phyloP scores from a whole-genome alignment of 2,888 invertebrate species.

The Conomelus anceps region DNA sequence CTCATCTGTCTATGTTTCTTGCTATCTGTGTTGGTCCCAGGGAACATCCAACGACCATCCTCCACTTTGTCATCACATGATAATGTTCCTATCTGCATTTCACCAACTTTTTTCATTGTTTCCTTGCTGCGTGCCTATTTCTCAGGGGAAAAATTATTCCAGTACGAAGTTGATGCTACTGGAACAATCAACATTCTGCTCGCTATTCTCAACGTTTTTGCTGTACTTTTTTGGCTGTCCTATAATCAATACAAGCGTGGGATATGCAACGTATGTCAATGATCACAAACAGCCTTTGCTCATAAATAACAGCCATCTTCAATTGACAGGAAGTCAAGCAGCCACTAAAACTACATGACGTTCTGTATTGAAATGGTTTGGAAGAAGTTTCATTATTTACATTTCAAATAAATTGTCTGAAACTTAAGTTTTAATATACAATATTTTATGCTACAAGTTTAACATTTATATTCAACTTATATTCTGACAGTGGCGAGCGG shows the following conservation, averaged over 20 bases:
- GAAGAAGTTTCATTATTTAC: too few relatives aligned
- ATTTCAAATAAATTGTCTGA: too few relatives aligned
- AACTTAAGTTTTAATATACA: too few relatives aligned
- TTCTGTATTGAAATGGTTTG: too few relatives aligned
- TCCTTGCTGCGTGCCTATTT: neutral
- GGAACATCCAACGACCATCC: neutral
- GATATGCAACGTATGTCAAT: neutral
- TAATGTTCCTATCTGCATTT: neutral
- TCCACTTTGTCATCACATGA: neutral
- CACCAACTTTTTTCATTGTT: neutral
- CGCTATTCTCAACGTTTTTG: neutral
- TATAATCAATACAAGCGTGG: neutral
- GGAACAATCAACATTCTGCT: neutral
- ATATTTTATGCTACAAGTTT: too few relatives aligned
- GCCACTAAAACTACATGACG: too few relatives aligned
- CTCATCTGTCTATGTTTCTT: neutral
- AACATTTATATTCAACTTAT: too few relatives aligned
- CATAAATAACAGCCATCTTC: neutral
- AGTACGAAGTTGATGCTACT: neutral
- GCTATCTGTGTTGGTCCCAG: neutral
- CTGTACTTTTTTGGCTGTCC: neutral
- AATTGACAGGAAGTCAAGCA: too few relatives aligned
- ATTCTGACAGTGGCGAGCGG: too few relatives aligned
- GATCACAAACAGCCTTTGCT: neutral
- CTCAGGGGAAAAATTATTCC: neutral